Base-by-base conservation (phyloP, 2,797 vertebrate species). In the Amblyopsis hoosieri region DNA sequence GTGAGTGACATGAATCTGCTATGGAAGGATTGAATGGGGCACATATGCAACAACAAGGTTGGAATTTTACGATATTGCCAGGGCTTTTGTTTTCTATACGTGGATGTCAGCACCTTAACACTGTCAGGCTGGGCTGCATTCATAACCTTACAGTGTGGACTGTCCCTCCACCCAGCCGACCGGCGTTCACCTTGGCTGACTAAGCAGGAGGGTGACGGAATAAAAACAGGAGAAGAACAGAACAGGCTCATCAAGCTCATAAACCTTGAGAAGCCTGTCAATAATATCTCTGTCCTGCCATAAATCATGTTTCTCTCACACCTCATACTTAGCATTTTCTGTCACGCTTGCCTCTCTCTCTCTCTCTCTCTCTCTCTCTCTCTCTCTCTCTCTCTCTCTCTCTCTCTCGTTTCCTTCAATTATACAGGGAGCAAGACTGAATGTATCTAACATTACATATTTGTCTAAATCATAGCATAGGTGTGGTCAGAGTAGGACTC, bases 221-320 rank as follows among this genome's bases (percentile, higher is more conserved):
- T 65, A 65, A 76, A 33, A 8, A 57, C 14, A 19, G 65, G 62
- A 65, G 45, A 45, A 62, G 54, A 78, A 67, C 62, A 74, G 67
- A 87, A 86, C 85, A 51, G 55, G 84, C 78, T 83, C 53, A 45
- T 82, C 84, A 56, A 54, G 76, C 63, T 80, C 64, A 67, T 80
- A 71, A 83, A 85, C 14, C 23, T 71, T 75, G 54, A 75, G 64
- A 42, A 67, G 66, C 53, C 13, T 0, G 49, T 9, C 55, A 65
- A 50, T 60, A 65, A 50, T 58, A 60, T 62, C 64, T 49, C 23
- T 29, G 48, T 46, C 17, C 19, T 60, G 15, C 62, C 23, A 64
- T 84, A 74, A 85, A 81, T 84, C 75, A 73, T 46, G 1, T 42
- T 37, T 7, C 12, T 45, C 46, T 76, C 46, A 11, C 47, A 61